phyloP scores from a whole-genome alignment of 2,888 invertebrate genomes.

The Acleris cristana region DNA sequence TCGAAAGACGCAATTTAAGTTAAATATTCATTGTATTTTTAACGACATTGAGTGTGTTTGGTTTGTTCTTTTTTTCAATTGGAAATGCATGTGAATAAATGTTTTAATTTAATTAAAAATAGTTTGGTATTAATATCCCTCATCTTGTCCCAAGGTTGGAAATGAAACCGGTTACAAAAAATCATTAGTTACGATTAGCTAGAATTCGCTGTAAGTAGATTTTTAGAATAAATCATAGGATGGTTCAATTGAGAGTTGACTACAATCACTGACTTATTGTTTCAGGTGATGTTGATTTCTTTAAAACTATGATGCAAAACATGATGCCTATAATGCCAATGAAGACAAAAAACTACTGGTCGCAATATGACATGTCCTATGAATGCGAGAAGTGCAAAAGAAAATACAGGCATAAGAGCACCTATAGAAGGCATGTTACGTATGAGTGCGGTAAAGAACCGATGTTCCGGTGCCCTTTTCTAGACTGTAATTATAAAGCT shows the following conservation, averaged over 20 bases:
- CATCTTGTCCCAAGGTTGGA: constrained; percentile 17
- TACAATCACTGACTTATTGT: constrained; percentile 62
- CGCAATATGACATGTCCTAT: constrained; percentile 74
- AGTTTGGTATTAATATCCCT: constrained; percentile 17
- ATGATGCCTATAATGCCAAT: constrained; percentile 76
- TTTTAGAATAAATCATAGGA: constrained; percentile 25
- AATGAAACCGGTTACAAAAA: constrained; percentile 8
- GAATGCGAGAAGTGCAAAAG: constrained; percentile 88
- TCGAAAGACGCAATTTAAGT: constrained; percentile 60
- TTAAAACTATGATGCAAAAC: constrained; percentile 79
- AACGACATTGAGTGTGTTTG: constrained; percentile 77
- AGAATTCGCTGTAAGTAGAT: constrained; percentile 36
- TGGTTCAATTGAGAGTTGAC: constrained; percentile 22
- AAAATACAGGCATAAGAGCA: constrained; percentile 89
- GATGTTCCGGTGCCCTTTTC: constrained; percentile 78
- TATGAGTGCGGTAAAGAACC: constrained; percentile 86
- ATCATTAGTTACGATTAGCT: constrained; percentile 16
- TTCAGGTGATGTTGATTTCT: constrained; percentile 81
- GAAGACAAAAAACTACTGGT: constrained; percentile 81
- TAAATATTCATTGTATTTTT: constrained; percentile 66
- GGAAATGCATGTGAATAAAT: constrained; percentile 82
- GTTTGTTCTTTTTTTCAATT: constrained; percentile 71
- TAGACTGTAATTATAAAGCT: constrained; percentile 78
- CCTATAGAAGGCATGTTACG: constrained; percentile 88
- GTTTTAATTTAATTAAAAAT: constrained; percentile 63